phyloP scores from a whole-genome alignment of 2,888 invertebrate species.

The Gnatocerus cornutus region DNA sequence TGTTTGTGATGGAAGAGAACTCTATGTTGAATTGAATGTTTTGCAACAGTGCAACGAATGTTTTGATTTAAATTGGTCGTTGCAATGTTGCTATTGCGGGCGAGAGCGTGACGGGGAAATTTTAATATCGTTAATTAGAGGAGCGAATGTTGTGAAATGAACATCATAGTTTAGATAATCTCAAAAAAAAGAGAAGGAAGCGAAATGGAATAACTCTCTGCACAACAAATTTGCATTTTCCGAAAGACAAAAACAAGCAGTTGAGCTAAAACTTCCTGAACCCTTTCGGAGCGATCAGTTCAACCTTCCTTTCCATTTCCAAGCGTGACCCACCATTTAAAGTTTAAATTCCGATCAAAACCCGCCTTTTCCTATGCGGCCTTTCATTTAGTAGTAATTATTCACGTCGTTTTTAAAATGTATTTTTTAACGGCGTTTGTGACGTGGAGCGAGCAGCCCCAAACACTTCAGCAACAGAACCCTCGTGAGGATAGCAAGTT shows the following conservation, averaged over 20 bases:
- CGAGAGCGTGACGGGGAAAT: background rate
- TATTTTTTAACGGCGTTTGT: conserved; percentile 13
- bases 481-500: conserved; percentile 35
- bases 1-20: background rate
- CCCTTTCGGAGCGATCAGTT: background rate
- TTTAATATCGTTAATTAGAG: conserved; percentile 4
- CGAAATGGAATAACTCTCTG: no score
- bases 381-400: background rate
- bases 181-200: background rate
- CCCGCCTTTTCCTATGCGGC: background rate
- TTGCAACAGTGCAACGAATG: conserved; percentile 1
- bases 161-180: background rate
- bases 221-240: no score
- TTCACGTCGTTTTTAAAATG: background rate
- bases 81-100: background rate
- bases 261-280: background rate
- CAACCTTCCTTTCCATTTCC: background rate
- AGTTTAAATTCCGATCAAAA: conserved; percentile 13
- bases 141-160: background rate
- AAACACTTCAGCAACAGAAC: conserved; percentile 30
- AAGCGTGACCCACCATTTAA: conserved; percentile 9
- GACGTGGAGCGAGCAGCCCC: conserved; percentile 31
- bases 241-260: no score
- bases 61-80: background rate
- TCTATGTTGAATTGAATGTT: conserved; percentile 4